Conservation (phyloP, 2,113 vertebrate species). For the Paramisgurnus dabryanus region DNA sequence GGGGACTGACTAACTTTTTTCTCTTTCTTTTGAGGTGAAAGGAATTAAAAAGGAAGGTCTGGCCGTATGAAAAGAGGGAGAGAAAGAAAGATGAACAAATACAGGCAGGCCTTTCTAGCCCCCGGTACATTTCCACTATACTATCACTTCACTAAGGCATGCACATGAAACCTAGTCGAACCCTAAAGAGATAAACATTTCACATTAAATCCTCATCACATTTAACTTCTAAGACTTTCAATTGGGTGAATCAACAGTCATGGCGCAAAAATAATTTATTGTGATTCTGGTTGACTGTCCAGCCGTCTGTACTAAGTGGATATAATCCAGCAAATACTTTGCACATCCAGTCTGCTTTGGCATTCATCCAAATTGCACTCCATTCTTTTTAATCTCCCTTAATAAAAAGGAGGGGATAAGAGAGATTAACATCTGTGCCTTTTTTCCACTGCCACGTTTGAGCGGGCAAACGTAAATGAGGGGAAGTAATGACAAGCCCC, state of each 20-base stretch:
- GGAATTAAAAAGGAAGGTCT: slow-evolving; percentile 76
- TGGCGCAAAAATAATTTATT: slow-evolving; percentile 62
- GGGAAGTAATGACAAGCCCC: slow-evolving; percentile 73
- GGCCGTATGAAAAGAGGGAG: slow-evolving; percentile 78
- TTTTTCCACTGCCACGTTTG: slow-evolving; percentile 72
- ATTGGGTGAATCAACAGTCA: slow-evolving; percentile 55
- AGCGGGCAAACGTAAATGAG: slow-evolving; percentile 70
- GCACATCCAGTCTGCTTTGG: slow-evolving; percentile 69
- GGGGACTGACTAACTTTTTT: slow-evolving; percentile 95
- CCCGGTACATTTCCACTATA: slow-evolving; percentile 61
- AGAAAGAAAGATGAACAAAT: slow-evolving; percentile 87
- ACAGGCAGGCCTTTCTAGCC: slow-evolving; percentile 81
- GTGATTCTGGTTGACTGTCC: slow-evolving; percentile 74
- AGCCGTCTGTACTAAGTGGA: slow-evolving; percentile 71
- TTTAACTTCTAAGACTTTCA: slow-evolving; percentile 60
- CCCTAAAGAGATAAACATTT: background rate
- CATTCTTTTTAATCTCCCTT: slow-evolving; percentile 70
- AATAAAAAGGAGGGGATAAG: slow-evolving; percentile 67
- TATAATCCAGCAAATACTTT: slow-evolving; percentile 76
- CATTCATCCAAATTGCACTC: slow-evolving; percentile 70
- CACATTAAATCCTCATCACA: slow-evolving; percentile 43
- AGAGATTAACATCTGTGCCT: slow-evolving; percentile 74
- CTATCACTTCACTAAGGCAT: slow-evolving; percentile 65
- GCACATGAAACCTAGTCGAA: slow-evolving; percentile 65
- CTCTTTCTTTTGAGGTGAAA: slow-evolving; percentile 82